Evolutionary conservation across 92 coral and sea anemone genomes (phyloP).

Genomic region (Bergia puertoricense): DNA sequence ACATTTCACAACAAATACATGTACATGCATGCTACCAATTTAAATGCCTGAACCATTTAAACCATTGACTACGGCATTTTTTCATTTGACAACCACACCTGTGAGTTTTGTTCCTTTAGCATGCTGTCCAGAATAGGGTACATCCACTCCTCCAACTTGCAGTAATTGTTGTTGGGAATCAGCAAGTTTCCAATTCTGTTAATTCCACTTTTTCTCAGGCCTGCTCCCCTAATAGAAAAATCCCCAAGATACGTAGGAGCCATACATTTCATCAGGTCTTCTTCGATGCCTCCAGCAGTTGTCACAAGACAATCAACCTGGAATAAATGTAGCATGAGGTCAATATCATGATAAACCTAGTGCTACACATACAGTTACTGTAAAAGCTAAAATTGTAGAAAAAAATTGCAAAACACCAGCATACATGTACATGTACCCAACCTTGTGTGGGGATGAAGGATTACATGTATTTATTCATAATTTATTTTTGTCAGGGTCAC

Average conservation of each 20-base stretch:
- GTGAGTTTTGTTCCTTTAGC: slow-evolving; percentile 80
- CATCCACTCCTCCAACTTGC: slow-evolving; percentile 88
- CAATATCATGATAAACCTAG: not conserved
- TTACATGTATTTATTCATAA: too few species aligned
- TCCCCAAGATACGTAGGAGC: slow-evolving; percentile 94
- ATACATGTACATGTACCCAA: too few species aligned
- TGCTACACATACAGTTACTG: too few species aligned
- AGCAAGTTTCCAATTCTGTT: slow-evolving; percentile 92
- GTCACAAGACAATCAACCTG: slow-evolving; percentile 92
- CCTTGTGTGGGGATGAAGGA: too few species aligned
- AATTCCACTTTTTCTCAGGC: slow-evolving; percentile 76
- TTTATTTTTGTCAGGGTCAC: too few species aligned
- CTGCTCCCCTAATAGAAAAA: slow-evolving; percentile 74
- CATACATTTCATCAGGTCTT: slow-evolving; percentile 91
- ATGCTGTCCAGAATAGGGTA: slow-evolving; percentile 80
- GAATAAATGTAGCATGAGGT: not conserved
- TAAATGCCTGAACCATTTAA: too few species aligned
- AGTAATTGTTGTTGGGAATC: slow-evolving; percentile 89
- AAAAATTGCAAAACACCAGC: too few species aligned
- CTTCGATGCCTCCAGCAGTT: slow-evolving; percentile 96
- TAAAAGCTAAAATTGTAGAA: too few species aligned
- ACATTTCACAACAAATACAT: too few species aligned
- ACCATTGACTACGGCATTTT: not conserved
- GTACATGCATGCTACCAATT: too few species aligned
- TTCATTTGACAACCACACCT: not conserved